Evolutionary conservation across 2,797 vertebrate species (phyloP).

Genomic region (Pyrrhura leucotis): DNA sequence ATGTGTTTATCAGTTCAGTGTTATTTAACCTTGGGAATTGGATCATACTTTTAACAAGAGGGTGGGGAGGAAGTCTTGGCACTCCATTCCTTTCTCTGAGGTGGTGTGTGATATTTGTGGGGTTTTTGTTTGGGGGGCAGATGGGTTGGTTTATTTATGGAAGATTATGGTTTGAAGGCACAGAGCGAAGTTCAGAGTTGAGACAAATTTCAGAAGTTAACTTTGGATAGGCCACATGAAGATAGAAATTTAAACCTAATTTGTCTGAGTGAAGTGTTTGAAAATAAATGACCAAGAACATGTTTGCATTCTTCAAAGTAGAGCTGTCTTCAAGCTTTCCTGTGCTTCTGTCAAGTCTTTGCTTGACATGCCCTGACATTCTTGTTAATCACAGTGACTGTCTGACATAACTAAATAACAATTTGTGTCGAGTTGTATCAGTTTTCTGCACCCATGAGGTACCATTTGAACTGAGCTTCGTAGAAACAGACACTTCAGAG

Average conservation of each 20-base stretch:
- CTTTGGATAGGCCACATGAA: not conserved
- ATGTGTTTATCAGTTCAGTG: not conserved
- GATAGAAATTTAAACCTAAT: not conserved
- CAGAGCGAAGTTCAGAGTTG: not conserved
- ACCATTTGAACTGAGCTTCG: not conserved
- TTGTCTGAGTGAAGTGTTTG: not conserved
- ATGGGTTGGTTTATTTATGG: not conserved
- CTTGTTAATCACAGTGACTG: not conserved
- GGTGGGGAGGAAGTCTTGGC: not conserved
- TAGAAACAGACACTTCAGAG: not conserved
- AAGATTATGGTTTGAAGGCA: not conserved
- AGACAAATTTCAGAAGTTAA: not conserved
- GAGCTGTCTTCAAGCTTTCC: not conserved
- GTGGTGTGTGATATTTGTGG: not conserved
- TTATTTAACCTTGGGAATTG: not conserved
- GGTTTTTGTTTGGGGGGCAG: not conserved
- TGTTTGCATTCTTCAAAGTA: not conserved
- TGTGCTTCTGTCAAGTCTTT: not conserved
- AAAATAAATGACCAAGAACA: not conserved
- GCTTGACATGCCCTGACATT: not conserved
- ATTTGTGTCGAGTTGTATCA: not conserved
- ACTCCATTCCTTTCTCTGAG: not conserved
- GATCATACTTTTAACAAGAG: not conserved
- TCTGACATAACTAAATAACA: not conserved
- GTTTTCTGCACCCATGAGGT: not conserved